Evolutionary conservation across 2,888 invertebrate species (phyloP).

Genomic region (Chironomus tentans): DNA sequence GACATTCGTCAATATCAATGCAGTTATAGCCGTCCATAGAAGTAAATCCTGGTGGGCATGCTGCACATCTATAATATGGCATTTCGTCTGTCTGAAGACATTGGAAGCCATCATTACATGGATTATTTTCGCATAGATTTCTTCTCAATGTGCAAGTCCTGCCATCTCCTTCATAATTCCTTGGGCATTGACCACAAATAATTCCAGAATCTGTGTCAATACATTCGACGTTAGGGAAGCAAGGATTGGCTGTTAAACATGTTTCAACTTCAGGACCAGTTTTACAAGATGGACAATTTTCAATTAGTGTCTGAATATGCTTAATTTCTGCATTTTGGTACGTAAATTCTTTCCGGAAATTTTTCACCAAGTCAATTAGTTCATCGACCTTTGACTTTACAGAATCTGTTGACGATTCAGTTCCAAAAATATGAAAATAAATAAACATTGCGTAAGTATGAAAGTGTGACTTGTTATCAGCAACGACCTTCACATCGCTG

Average conservation of each 20-base stretch:
- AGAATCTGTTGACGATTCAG: not conserved
- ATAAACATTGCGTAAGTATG: not conserved
- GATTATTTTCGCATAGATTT: constrained; percentile 50
- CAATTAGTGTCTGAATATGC: constrained; percentile 1
- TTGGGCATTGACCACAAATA: constrained; percentile 58
- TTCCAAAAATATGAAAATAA: too few species aligned
- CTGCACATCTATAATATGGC: constrained; percentile 69
- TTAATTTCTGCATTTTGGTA: constrained; percentile 7
- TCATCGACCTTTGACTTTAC: not conserved
- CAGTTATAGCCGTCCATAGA: constrained; percentile 66
- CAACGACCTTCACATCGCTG: constrained; percentile 1
- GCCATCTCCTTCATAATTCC: constrained; percentile 58
- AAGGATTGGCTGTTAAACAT: not conserved
- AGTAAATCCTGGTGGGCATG: constrained; percentile 60
- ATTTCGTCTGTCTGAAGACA: constrained; percentile 51
- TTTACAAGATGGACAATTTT: constrained; percentile 6
- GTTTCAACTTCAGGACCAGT: not conserved
- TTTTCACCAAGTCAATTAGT: not conserved
- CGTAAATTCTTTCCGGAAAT: not conserved
- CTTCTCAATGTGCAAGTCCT: constrained; percentile 45
- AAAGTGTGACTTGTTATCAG: not conserved
- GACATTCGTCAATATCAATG: constrained; percentile 70
- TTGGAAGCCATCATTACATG: constrained; percentile 58
- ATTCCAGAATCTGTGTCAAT: constrained; percentile 53
- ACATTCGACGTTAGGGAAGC: constrained; percentile 49